Base-by-base conservation (phyloP, 2,888 invertebrate species). In the Thyatira batis region DNA sequence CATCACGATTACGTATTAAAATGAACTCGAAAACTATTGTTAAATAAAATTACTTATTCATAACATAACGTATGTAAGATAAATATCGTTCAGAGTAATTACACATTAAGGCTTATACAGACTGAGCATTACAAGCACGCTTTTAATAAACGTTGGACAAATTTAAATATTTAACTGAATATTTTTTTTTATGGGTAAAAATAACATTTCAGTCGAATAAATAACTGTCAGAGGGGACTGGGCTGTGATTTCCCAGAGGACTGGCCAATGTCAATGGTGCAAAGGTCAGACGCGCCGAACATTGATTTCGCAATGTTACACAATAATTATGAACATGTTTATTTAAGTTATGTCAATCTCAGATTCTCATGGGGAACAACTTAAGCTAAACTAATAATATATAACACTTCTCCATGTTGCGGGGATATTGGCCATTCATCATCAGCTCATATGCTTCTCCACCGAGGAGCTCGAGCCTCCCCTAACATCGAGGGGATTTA, bases 31-130 rank as follows among this genome's bases (percentile, higher is more conserved):
- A 39, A 39, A 39, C 39, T 39, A 39, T 39, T 39, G 13, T 39
- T 39, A 39, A 39, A 17, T 39, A 39, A 39, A 39, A 39, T 17
- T 8, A 39, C 17, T 39, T 50, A 52, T 59, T 57, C 55, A 52
- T 45, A 50, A 55, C 51, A 53, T 28, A 44, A 46, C 53, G 51
- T 57, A 54, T 11, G 33, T 45, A 51, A 58, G 63, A 68, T 65
- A 63, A 58, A 54, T 55, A 65, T 65, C 67, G 55, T 52, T 61
- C 51, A 51, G 55, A 55, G 53, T 56, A 64, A 61, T 62, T 54
- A 60, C 59, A 53, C 45, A 30, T 57, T 53, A 57, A 54, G 60
- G 51, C n/a, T 39, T 39, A 17, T 39, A 2, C 2, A 39, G 11
- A 17, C 17, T 39, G 39, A 1, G 13, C 39, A 39, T 39, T 39